phyloP scores from a whole-genome alignment of 1,140 invertebrate species.

The Orius insidiosus region DNA sequence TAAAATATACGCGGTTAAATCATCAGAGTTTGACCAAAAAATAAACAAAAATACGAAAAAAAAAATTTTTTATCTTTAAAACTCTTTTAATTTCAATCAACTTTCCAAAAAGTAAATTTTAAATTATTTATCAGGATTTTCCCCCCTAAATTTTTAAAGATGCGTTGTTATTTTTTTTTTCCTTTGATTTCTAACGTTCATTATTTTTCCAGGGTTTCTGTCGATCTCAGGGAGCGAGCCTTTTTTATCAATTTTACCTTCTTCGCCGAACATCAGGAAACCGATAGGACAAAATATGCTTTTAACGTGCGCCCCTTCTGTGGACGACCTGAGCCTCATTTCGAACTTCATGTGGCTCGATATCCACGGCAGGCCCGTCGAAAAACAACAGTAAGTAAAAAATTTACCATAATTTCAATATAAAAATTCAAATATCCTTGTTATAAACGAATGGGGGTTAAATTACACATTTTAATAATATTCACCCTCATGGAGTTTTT shows the following conservation, averaged over 20 bases:
- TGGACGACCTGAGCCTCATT: slow-evolving; percentile 40
- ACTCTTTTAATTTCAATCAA: too few relatives aligned
- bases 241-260: slow-evolving; percentile 45
- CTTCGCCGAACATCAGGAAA: slow-evolving; percentile 40
- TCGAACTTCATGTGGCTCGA: slow-evolving; percentile 54
- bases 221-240: slow-evolving; percentile 5
- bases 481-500: neutral
- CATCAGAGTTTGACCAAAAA: too few relatives aligned
- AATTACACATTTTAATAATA: neutral
- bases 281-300: slow-evolving; percentile 48
- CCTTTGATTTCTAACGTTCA: too few relatives aligned
- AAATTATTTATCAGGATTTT: too few relatives aligned
- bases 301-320: slow-evolving; percentile 47
- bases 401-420: neutral
- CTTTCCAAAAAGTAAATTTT: too few relatives aligned
- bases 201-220: too few relatives aligned
- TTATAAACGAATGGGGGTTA: neutral
- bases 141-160: too few relatives aligned
- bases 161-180: too few relatives aligned
- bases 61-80: too few relatives aligned
- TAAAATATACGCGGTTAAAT: too few relatives aligned
- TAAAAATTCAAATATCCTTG: neutral
- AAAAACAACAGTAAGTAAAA: slow-evolving; percentile 18
- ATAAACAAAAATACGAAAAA: too few relatives aligned
- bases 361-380: slow-evolving; percentile 41